Percentiles rank a stretch among this genome's conserved stretches.
phyloP scores from a whole-genome alignment of 2,113 vertebrate genomes.

The Entomyzon cyanotis region DNA sequence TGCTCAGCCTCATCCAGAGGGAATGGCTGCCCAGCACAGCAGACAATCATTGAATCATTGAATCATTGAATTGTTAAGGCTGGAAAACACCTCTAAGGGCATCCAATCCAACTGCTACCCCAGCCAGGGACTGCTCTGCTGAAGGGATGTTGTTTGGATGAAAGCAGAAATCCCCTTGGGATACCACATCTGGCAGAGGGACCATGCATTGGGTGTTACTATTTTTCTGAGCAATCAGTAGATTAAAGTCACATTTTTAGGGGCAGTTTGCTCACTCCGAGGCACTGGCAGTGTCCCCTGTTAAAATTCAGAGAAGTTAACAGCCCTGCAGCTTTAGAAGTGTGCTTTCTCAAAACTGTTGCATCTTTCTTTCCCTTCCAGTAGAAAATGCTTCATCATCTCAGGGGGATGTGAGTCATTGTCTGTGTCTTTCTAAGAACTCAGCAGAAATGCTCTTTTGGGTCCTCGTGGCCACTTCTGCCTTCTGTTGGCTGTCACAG shows the following conservation, averaged over 20 bases:
- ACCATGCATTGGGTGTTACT: not conserved
- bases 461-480: not conserved
- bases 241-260: not conserved
- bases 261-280: not conserved
- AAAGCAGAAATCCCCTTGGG: not conserved
- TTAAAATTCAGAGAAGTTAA: not conserved
- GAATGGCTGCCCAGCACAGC: not conserved
- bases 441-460: not conserved
- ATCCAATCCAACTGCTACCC: accelerated
- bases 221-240: not conserved
- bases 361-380: not conserved
- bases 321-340: not conserved
- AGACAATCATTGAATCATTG: not conserved
- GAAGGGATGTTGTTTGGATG: not conserved
- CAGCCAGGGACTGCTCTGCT: not conserved
- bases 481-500: accelerated
- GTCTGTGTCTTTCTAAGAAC: not conserved
- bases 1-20: not conserved
- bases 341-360: not conserved
- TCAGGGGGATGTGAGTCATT: not conserved
- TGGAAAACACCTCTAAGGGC: not conserved
- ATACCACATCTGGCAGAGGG: accelerated
- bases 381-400: not conserved
- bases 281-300: not conserved
- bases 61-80: not conserved